Percentiles rank a stretch among this genome's conserved stretches.
phyloP scores from a whole-genome alignment of 1,140 invertebrate genomes.

The Drosophila ohnishii region DNA sequence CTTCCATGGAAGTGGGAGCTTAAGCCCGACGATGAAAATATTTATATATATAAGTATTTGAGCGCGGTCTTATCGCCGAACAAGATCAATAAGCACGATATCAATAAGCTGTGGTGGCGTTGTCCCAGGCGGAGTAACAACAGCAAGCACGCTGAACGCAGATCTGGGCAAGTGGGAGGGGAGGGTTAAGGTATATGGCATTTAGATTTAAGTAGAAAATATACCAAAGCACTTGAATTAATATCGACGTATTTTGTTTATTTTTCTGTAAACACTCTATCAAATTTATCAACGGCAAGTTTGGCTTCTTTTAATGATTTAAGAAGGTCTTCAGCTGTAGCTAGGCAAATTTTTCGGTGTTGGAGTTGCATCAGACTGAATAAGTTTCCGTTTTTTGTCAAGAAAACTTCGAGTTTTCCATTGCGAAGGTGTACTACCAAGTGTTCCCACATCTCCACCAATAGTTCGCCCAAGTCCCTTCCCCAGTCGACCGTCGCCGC shows the following conservation, averaged over 20 bases:
- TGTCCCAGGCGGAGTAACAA: conserved; percentile 39
- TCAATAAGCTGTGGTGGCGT: conserved; percentile 74
- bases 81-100: conserved; percentile 83
- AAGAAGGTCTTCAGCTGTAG: not conserved
- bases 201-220: not conserved
- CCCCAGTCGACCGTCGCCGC: not conserved
- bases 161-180: not conserved
- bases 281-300: not conserved
- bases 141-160: conserved; percentile 8
- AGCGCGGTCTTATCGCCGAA: conserved; percentile 74
- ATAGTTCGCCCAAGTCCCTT: not conserved
- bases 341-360: too few species aligned
- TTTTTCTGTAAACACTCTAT: not conserved
- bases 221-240: not conserved
- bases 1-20: conserved; percentile 81
- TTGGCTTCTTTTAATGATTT: not conserved
- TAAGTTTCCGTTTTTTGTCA: conserved; percentile 5
- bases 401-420: not conserved
- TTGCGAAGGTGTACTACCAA: conserved; percentile 2
- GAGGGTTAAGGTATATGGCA: not conserved
- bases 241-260: not conserved
- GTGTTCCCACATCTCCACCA: conserved; percentile 16
- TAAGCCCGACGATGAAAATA: conserved; percentile 72
- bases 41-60: conserved; percentile 70
- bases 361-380: not conserved